phyloP scores from a whole-genome alignment of 2,113 vertebrate species.

The Salvelinus alpinus region DNA sequence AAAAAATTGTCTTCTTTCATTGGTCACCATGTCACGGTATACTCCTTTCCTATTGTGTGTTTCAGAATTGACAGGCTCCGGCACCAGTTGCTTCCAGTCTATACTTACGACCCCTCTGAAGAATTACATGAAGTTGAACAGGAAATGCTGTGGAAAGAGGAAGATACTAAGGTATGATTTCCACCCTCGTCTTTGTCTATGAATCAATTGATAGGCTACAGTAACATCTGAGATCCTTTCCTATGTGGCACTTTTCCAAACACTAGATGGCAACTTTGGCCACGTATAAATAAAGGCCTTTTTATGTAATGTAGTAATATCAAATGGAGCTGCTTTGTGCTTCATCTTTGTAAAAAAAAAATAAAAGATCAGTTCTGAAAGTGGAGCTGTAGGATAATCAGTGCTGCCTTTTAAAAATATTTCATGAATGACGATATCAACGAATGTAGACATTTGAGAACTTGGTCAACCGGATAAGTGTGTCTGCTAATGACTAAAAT shows the following conservation, averaged over 20 bases:
- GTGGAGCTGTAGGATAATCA: too few relatives aligned
- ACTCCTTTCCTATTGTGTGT: not conserved
- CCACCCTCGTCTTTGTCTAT: not conserved
- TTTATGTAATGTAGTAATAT: not conserved
- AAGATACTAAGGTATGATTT: constrained; percentile 82
- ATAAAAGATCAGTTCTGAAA: too few relatives aligned
- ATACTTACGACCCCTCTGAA: constrained; percentile 91
- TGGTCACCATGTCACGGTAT: not conserved
- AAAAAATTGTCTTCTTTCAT: too few relatives aligned
- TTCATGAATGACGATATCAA: too few relatives aligned
- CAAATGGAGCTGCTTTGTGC: too few relatives aligned
- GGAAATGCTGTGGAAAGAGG: constrained; percentile 84
- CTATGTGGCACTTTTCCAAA: not conserved
- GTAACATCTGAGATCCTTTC: not conserved
- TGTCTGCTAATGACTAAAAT: too few relatives aligned
- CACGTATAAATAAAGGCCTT: not conserved
- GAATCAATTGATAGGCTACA: not conserved
- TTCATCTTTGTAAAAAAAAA: too few relatives aligned
- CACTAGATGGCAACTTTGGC: constrained; percentile 53
- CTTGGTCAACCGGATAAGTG: too few relatives aligned
- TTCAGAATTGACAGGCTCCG: constrained; percentile 87
- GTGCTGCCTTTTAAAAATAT: too few relatives aligned
- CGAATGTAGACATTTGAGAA: too few relatives aligned
- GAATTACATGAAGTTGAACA: constrained; percentile 90
- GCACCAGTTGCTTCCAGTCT: constrained; percentile 92